phyloP scores from a whole-genome alignment of 2,113 vertebrate genomes.

The Anser cygnoides region DNA sequence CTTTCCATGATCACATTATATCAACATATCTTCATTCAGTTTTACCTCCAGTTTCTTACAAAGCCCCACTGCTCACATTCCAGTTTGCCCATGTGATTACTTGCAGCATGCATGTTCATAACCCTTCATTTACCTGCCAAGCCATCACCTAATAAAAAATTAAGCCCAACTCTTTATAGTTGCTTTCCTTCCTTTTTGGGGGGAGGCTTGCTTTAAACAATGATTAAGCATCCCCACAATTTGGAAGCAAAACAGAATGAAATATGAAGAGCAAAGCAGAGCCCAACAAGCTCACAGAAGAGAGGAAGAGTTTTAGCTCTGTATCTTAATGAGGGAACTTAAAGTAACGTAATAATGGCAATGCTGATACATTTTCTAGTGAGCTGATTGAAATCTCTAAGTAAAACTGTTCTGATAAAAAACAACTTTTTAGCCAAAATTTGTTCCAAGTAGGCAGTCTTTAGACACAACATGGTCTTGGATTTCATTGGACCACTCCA shows the following conservation, averaged over 20 bases:
- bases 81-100: background rate
- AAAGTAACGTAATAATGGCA: background rate
- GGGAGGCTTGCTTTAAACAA: background rate
- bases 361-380: background rate
- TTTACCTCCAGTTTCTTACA: background rate
- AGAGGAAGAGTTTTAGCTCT: background rate
- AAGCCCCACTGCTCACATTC: background rate
- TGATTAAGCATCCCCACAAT: background rate
- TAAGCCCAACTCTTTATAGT: background rate
- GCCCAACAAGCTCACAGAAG: background rate
- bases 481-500: background rate
- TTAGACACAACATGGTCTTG: background rate
- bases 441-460: background rate
- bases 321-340: background rate
- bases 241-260: background rate
- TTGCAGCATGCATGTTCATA: background rate
- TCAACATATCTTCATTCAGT: background rate
- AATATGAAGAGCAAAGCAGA: background rate
- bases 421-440: background rate
- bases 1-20: background rate
- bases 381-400: background rate
- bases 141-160: background rate
- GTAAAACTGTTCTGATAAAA: background rate
- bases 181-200: background rate
- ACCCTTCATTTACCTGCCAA: background rate